phyloP scores from a whole-genome alignment of 2,113 vertebrate genomes.

The Forbesichthys agassizii region DNA sequence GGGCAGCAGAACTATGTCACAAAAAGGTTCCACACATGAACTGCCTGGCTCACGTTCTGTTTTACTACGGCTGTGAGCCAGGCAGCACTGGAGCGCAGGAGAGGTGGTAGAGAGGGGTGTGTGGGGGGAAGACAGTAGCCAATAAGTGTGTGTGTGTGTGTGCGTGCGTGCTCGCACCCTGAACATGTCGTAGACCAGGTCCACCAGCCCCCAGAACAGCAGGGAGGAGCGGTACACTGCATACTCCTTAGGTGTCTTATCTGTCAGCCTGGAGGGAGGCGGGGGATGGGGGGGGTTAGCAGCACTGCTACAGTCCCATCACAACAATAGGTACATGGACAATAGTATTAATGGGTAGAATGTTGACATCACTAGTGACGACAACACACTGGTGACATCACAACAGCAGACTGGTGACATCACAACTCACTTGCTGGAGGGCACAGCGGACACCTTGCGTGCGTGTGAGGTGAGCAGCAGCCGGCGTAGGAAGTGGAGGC shows the following conservation, averaged over 20 bases:
- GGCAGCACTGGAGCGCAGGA: no score
- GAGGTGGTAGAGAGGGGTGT: no score
- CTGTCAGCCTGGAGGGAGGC: conserved; percentile 81
- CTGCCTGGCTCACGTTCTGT: no score
- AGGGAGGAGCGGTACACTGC: conserved; percentile 91
- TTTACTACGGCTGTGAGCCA: no score
- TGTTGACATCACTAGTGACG: neutral
- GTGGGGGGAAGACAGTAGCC: no score
- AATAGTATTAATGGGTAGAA: no score
- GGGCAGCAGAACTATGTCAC: no score
- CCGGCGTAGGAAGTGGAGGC: conserved; percentile 86
- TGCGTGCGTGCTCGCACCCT: conserved; percentile 77
- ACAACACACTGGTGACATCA: no score
- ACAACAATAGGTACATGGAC: no score
- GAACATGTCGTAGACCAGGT: conserved; percentile 97
- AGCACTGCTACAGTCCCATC: neutral
- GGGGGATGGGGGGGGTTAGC: neutral
- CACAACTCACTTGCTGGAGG: conserved; percentile 84
- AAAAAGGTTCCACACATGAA: no score
- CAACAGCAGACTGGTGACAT: no score
- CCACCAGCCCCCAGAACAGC: conserved; percentile 97
- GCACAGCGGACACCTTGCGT: conserved; percentile 84
- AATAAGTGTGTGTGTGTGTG: no score
- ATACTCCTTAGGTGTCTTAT: conserved; percentile 92
- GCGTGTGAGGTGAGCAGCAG: conserved; percentile 87